Evolutionary conservation across 2,113 vertebrate species (phyloP).

Genomic region (Pandion haliaetus): DNA sequence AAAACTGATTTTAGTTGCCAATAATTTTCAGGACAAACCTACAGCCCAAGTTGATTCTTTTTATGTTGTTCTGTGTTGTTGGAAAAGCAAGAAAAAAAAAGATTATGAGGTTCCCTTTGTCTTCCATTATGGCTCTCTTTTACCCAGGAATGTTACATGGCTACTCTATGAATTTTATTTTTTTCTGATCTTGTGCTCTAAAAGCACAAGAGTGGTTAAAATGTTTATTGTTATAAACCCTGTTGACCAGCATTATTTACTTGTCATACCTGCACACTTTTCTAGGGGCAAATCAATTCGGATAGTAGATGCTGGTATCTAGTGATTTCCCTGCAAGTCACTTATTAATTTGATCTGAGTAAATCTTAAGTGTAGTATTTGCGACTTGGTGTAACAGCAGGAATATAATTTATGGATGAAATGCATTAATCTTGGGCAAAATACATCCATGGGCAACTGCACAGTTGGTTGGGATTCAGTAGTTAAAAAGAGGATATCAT

Average conservation of each 20-base stretch:
- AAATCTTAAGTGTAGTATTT: background rate
- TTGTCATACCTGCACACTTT: background rate
- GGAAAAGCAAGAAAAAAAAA: background rate
- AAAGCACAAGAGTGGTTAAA: background rate
- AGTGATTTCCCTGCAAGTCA: background rate
- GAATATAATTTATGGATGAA: background rate
- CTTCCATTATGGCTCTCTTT: background rate
- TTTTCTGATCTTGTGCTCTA: background rate
- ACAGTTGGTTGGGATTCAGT: background rate
- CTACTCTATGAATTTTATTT: background rate
- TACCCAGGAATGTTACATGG: background rate
- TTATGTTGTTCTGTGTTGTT: background rate
- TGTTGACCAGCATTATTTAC: background rate
- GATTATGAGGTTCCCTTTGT: background rate
- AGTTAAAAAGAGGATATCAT: background rate
- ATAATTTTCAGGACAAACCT: background rate
- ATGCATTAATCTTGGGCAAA: background rate
- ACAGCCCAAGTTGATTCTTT: background rate
- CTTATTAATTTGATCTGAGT: background rate
- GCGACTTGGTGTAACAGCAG: background rate
- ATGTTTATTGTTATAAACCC: background rate
- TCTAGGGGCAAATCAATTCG: background rate
- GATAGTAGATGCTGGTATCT: background rate
- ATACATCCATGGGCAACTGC: background rate
- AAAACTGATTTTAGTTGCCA: background rate